A percentile compares a stretch with the other conserved stretches of the same genome.
phyloP scores from a whole-genome alignment of 2,888 invertebrate genomes.

The Pediacus dermestoides region DNA sequence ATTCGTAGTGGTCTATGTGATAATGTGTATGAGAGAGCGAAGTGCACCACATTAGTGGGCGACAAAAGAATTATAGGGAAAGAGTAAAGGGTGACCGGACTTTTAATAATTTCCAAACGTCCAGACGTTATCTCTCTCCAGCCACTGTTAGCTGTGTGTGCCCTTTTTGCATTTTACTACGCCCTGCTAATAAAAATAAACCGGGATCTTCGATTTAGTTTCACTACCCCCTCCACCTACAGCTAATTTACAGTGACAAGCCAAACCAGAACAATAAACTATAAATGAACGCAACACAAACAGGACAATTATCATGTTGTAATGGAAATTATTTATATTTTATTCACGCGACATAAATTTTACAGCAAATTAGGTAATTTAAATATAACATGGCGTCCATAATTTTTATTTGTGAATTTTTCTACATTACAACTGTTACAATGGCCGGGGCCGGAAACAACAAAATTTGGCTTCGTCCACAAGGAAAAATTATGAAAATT shows the following conservation, averaged over 20 bases:
- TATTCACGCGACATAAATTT: constrained; percentile 4
- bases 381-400: too few species aligned
- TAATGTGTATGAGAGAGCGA: too few species aligned
- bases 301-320: neutral
- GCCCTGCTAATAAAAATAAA: neutral
- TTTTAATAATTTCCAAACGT: constrained; percentile 44
- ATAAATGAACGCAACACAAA: constrained; percentile 1
- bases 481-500: too few species aligned
- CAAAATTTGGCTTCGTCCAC: too few species aligned
- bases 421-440: constrained; percentile 5
- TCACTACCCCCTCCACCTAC: neutral
- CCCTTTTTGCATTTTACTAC: neutral
- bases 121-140: constrained; percentile 40
- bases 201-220: too few species aligned
- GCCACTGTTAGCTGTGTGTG: constrained; percentile 6
- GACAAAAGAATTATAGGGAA: constrained; percentile 44
- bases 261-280: neutral
- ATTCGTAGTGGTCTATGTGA: too few species aligned
- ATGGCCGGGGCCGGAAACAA: too few species aligned
- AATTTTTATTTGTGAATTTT: constrained; percentile 1
- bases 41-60: too few species aligned
- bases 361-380: too few species aligned
- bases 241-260: neutral
- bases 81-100: constrained; percentile 44
- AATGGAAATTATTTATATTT: neutral